Conservation (phyloP, 2,888 invertebrate species). For the Stenodema calcarata region DNA sequence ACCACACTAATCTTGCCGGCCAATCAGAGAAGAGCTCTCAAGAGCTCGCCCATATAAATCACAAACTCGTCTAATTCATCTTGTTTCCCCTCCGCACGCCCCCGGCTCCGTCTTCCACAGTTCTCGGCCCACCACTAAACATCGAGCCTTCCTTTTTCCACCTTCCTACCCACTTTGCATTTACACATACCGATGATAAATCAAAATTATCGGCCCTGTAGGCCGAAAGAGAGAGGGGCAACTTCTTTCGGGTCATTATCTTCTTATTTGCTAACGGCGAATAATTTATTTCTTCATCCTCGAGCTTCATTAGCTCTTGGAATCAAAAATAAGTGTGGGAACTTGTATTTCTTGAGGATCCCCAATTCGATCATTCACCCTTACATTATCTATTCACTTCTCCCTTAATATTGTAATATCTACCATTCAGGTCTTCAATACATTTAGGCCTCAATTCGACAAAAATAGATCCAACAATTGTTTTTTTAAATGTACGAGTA, state of each 20-base stretch:
- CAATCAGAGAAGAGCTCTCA: slow-evolving; percentile 46
- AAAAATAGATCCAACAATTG: too few relatives aligned
- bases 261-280: slow-evolving; percentile 47
- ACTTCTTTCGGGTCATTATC: slow-evolving; percentile 42
- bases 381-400: not conserved
- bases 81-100: slow-evolving; percentile 29
- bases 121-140: slow-evolving; percentile 27
- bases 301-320: slow-evolving; percentile 34
- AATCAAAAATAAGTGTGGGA: slow-evolving; percentile 19
- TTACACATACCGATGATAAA: slow-evolving; percentile 46
- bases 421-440: too few relatives aligned
- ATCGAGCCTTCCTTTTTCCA: slow-evolving; percentile 13
- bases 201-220: slow-evolving; percentile 39
- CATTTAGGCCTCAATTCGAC: too few relatives aligned
- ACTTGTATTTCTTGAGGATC: not conserved
- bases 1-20: slow-evolving; percentile 43
- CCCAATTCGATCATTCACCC: not conserved
- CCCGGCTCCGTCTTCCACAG: not conserved
- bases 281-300: slow-evolving; percentile 45
- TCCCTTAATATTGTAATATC: too few relatives aligned
- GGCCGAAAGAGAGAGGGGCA: slow-evolving; percentile 23
- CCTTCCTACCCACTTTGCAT: slow-evolving; percentile 42
- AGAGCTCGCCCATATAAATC: slow-evolving; percentile 37
- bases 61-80: slow-evolving; percentile 51
- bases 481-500: too few relatives aligned